Conservation (phyloP, 1,140 invertebrate genomes). For the Bradysia coprophila region DNA sequence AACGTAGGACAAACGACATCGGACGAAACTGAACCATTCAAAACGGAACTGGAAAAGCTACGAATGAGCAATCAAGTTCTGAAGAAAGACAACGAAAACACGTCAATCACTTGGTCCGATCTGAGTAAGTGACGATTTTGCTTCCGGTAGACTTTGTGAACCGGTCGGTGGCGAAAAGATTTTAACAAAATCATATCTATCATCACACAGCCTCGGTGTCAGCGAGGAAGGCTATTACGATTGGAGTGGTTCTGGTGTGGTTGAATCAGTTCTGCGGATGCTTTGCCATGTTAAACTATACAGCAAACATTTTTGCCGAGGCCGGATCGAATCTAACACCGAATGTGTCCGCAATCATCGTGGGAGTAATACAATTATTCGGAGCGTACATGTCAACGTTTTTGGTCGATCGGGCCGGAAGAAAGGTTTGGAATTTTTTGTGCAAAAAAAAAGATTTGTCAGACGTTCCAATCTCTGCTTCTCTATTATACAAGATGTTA, state of each 20-base stretch:
- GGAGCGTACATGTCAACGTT: neutral
- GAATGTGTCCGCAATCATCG: constrained; percentile 50
- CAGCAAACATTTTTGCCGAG: constrained; percentile 39
- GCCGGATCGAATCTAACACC: constrained; percentile 36
- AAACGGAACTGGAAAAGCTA: too few species aligned
- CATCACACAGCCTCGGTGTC: too few species aligned
- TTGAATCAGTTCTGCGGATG: constrained; percentile 30
- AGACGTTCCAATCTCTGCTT: neutral
- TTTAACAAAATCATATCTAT: too few species aligned
- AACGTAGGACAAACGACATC: neutral
- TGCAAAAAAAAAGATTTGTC: too few species aligned
- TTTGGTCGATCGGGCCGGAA: constrained; percentile 21
- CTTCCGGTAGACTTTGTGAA: too few species aligned
- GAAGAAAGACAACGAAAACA: too few species aligned
- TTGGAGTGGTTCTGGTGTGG: constrained; percentile 13
- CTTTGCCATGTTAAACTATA: constrained; percentile 32
- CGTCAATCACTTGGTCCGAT: too few species aligned
- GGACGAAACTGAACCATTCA: too few species aligned
- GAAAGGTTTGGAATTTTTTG: constrained; percentile 26
- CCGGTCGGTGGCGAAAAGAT: too few species aligned
- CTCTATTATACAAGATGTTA: neutral
- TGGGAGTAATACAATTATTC: constrained; percentile 37
- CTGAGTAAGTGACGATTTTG: too few species aligned
- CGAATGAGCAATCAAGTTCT: too few species aligned
- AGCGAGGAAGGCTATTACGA: constrained; percentile 2